Evolutionary conservation across 2,888 invertebrate genomes (phyloP), one percentile per base, ranked within the genome.

Genomic region (Acleris emargana): DNA sequence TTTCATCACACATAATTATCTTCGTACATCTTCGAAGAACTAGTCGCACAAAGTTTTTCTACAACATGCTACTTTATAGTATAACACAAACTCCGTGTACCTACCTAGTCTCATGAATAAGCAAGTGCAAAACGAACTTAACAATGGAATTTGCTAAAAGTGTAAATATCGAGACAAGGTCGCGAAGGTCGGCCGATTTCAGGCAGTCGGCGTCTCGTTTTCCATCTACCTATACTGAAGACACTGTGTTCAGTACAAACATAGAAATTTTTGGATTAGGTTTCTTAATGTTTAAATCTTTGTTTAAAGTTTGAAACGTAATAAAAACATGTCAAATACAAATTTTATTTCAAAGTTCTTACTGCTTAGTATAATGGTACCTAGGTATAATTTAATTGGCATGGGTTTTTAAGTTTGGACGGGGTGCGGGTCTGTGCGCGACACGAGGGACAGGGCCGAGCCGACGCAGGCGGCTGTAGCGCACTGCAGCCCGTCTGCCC

Each of bases 401-500:
- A 13, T 38, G 13, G 13, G 38, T 13, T 11, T 38, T 38, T 38
- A 38, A 32, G 13, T 38, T 9, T 38, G 38, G 45, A n/a, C n/a
- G 17, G 17, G n/a, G 17, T 45, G 17, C 17, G 17, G 45, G 45
- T n/a, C 28, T 16, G 57, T 45, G 50, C 50, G 22, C 50, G 20
- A 18, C 32, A 32, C 3, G 47, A 7, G 20, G 42, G 49, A 18
- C 58, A 42, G 59, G 45, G 58, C 58, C 17, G 4, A 25, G 32
- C 17, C 25, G 38, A 25, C 54, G 22, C 52, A 45, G 22, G 69
- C 70, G 67, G 67, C 45, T 45, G 60, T 67, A 58, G 71, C 62
- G 66, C 71, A 72, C 72, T 76, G 73, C 77, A 77, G 72, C 74
- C 76, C 68, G 83, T 83, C 84, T 83, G 84, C 83, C 84, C 83